phyloP scores from a whole-genome alignment of 2,797 vertebrate species.

The Coccyzus lansbergi region DNA sequence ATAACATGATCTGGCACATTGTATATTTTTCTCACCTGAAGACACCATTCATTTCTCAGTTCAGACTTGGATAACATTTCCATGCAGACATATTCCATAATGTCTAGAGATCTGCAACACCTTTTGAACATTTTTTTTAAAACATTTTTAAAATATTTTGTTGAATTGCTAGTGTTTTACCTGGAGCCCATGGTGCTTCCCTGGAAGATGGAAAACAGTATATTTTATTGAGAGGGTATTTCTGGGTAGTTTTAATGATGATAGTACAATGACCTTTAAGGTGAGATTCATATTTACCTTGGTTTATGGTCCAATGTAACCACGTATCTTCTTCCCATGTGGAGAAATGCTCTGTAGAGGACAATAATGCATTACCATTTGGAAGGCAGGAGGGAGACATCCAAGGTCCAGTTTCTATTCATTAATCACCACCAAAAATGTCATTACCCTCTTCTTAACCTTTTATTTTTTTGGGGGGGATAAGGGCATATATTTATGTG shows the following conservation, averaged over 20 bases:
- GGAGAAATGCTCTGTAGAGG: not conserved
- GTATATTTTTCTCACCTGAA: not conserved
- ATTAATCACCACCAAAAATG: not conserved
- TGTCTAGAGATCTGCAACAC: too few species aligned
- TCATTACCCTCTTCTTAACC: rapidly evolving
- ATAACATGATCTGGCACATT: rapidly evolving
- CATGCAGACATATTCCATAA: too few species aligned
- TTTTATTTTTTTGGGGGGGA: not conserved
- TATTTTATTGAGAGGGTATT: not conserved
- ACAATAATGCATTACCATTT: not conserved
- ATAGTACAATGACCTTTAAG: not conserved
- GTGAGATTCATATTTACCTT: not conserved
- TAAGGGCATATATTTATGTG: rapidly evolving
- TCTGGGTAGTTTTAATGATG: not conserved
- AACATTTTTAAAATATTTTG: not conserved
- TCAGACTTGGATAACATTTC: too few species aligned
- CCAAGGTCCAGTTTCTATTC: not conserved
- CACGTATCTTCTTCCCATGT: not conserved
- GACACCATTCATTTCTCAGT: too few species aligned
- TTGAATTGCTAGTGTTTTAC: not conserved
- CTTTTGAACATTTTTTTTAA: not conserved
- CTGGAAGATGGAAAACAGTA: not conserved
- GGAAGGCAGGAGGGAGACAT: not conserved
- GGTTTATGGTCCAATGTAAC: not conserved
- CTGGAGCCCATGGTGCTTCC: not conserved